Evolutionary conservation across 2,113 vertebrate species (phyloP).

Genomic region (Charina bottae): DNA sequence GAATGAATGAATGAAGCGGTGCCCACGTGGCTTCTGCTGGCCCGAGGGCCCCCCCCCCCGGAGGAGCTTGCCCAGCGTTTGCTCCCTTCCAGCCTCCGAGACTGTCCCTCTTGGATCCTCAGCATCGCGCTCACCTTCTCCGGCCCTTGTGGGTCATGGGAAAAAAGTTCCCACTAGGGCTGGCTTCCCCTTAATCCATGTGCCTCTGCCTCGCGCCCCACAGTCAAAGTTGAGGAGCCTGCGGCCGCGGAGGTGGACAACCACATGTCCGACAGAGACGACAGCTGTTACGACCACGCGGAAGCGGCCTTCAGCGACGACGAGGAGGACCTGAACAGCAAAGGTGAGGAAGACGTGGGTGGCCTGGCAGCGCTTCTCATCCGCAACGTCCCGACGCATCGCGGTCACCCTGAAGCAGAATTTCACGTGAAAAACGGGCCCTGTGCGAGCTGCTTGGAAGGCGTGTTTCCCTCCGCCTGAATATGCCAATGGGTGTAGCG

Average conservation of each 20-base stretch:
- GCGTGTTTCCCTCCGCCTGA: no score
- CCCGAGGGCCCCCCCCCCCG: no score
- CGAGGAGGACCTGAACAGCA: slow-evolving; percentile 90
- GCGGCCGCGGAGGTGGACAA: slow-evolving; percentile 92
- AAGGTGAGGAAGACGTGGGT: slow-evolving; percentile 75
- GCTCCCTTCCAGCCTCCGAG: no score
- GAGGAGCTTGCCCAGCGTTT: background rate
- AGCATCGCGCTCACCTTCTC: background rate
- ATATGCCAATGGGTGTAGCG: no score
- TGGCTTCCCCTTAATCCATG: background rate
- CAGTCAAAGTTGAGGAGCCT: slow-evolving; percentile 92
- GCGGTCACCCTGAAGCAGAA: no score
- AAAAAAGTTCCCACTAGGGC: background rate
- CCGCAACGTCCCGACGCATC: background rate
- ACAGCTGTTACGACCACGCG: slow-evolving; percentile 91
- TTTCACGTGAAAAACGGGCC: no score
- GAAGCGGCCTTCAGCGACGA: slow-evolving; percentile 95
- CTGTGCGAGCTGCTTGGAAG: no score
- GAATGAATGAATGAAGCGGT: no score
- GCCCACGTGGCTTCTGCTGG: background rate
- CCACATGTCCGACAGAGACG: slow-evolving; percentile 91
- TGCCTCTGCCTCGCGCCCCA: background rate
- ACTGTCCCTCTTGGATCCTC: fast-evolving
- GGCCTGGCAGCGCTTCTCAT: fast-evolving
- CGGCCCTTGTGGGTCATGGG: background rate